Evolutionary conservation across 1,140 invertebrate species (phyloP).

Genomic region (Globodera ellingtonae): DNA sequence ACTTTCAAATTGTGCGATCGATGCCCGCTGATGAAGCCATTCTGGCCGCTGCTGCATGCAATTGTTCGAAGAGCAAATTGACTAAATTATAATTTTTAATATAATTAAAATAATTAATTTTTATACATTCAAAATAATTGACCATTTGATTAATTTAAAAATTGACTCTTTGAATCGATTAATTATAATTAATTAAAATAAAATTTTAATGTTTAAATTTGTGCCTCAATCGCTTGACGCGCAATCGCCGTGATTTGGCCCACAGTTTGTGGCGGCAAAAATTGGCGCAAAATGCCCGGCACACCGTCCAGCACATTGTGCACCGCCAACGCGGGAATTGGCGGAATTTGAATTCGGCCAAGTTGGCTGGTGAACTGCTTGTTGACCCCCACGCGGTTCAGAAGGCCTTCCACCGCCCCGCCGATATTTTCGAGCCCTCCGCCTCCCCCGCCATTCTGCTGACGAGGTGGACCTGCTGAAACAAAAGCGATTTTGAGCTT

Average conservation of each 20-base stretch:
- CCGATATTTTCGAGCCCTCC: conserved; percentile 11
- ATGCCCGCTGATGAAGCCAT: conserved; percentile 36
- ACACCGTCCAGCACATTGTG: conserved; percentile 38
- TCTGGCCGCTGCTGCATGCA: conserved; percentile 39
- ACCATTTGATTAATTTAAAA: not conserved
- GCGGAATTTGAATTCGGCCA: conserved; percentile 33
- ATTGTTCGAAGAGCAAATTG: conserved; percentile 20
- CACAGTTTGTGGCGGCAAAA: conserved; percentile 13
- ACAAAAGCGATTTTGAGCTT: not conserved
- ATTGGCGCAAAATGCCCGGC: conserved; percentile 21
- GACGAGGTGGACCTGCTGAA: not conserved
- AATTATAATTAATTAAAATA: not conserved
- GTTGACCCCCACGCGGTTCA: conserved; percentile 20
- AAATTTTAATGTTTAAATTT: conserved; percentile 17
- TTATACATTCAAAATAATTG: too few relatives aligned
- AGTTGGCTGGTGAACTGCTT: conserved; percentile 22
- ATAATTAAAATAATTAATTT: too few relatives aligned
- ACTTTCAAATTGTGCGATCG: conserved; percentile 36
- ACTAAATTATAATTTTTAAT: not conserved
- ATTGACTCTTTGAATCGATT: not conserved
- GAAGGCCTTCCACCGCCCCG: conserved; percentile 6
- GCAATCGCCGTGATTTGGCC: conserved; percentile 27
- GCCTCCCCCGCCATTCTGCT: not conserved
- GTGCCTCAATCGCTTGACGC: conserved; percentile 26
- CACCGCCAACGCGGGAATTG: conserved; percentile 33